These are phyloP conservation scores for Euspilapteryx auroguttella DNA, from an alignment of 2,888 invertebrate species.

Conservation along the genomic window DNA sequence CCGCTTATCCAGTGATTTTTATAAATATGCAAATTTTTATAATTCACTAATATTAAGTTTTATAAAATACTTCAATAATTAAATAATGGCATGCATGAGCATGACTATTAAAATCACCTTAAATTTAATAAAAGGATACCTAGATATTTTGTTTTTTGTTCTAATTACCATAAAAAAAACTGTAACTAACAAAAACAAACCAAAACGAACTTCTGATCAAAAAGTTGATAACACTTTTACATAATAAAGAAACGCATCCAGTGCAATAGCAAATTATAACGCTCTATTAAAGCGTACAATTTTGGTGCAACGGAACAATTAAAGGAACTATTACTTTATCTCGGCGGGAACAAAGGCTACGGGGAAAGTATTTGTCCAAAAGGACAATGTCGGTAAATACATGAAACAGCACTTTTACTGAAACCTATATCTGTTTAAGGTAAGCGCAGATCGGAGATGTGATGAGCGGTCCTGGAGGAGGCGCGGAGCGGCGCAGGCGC, in stretches of 20 bases:
- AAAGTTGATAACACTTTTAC: not conserved
- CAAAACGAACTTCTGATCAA: not conserved
- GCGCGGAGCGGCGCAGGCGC: slow-evolving; percentile 19
- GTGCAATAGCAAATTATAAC: not conserved
- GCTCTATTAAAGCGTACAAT: not conserved
- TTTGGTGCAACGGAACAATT: not conserved
- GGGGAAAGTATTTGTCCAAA: slow-evolving; percentile 6
- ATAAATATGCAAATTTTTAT: slow-evolving; percentile 18
- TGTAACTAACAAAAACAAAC: not conserved
- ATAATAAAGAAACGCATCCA: not conserved
- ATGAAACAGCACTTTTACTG: slow-evolving; percentile 53
- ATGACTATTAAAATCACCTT: too few relatives aligned
- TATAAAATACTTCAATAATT: not conserved
- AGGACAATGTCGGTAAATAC: slow-evolving; percentile 13
- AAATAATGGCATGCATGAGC: not conserved
- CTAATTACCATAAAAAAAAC: too few relatives aligned
- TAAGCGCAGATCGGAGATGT: slow-evolving; percentile 13
- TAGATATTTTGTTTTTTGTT: too few relatives aligned
- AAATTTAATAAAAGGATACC: too few relatives aligned
- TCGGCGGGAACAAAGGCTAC: slow-evolving; percentile 2
- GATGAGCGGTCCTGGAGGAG: slow-evolving; percentile 21
- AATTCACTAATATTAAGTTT: slow-evolving; percentile 1
- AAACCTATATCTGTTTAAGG: slow-evolving; percentile 25
- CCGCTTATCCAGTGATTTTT: slow-evolving; percentile 9
- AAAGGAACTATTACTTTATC: not conserved